Evolutionary conservation across 2,888 invertebrate genomes (phyloP).

Genomic region (Brachylomia viminalis): DNA sequence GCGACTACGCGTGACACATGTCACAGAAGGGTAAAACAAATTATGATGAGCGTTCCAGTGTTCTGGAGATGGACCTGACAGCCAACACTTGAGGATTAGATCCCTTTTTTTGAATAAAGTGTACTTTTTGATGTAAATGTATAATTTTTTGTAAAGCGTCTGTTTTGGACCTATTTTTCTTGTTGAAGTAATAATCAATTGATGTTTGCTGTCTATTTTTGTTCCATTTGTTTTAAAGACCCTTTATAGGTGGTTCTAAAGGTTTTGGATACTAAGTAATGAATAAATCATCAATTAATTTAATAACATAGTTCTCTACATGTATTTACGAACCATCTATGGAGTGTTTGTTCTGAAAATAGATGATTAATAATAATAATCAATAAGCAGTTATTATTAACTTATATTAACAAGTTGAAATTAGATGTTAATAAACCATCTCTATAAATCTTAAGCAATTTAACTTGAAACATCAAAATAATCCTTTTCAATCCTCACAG

Average conservation of each 20-base stretch:
- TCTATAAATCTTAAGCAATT: no score
- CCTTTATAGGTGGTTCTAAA: not conserved
- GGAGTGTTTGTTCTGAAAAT: not conserved
- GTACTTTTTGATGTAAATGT: constrained; percentile 40
- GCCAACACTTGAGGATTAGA: constrained; percentile 39
- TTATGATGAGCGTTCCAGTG: constrained; percentile 54
- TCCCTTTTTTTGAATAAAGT: constrained; percentile 33
- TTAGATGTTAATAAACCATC: no score
- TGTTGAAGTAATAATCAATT: constrained; percentile 9
- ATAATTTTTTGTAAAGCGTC: constrained; percentile 3
- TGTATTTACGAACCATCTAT: not conserved
- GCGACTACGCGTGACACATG: constrained; percentile 48
- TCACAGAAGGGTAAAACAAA: constrained; percentile 61
- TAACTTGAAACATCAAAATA: not conserved
- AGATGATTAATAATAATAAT: not conserved
- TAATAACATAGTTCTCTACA: not conserved
- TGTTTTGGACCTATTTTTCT: not conserved
- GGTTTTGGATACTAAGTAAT: not conserved
- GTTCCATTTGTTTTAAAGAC: not conserved
- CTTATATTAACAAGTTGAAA: not conserved
- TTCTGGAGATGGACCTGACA: constrained; percentile 38
- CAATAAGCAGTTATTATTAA: not conserved
- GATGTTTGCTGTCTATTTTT: not conserved
- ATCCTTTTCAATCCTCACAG: constrained; percentile 2
- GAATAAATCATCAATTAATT: not conserved